A percentile compares a stretch with the other conserved stretches of the same genome.
Evolutionary conservation across 1,140 invertebrate species (phyloP).

Genomic region (Panulirus ornatus): DNA sequence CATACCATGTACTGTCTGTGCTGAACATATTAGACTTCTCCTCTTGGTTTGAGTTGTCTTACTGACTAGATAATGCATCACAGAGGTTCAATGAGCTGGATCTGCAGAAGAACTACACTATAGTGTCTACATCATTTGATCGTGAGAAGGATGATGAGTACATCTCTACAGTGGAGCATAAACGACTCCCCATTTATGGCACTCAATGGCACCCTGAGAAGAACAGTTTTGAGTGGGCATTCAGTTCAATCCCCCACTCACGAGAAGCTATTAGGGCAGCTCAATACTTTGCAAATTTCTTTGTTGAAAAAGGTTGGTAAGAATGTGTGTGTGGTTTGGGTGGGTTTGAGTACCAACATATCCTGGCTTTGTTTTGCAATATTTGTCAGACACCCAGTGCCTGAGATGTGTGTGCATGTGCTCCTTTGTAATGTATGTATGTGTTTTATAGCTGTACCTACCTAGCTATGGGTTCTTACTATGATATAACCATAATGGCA

Average conservation of each 20-base stretch:
- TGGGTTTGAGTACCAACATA: too few relatives aligned
- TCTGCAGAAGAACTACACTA: constrained; percentile 75
- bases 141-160: constrained; percentile 84
- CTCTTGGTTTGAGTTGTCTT: too few relatives aligned
- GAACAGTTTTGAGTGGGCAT: constrained; percentile 88
- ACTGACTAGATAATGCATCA: too few relatives aligned
- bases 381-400: too few relatives aligned
- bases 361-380: too few relatives aligned
- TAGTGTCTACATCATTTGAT: constrained; percentile 87
- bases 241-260: constrained; percentile 83
- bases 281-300: constrained; percentile 92
- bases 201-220: constrained; percentile 96
- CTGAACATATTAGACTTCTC: too few relatives aligned
- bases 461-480: too few relatives aligned
- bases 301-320: constrained; percentile 87
- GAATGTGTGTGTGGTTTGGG: background rate
- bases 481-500: too few relatives aligned
- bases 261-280: constrained; percentile 82
- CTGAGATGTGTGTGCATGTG: too few relatives aligned
- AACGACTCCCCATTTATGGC: constrained; percentile 87
- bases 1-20: too few relatives aligned
- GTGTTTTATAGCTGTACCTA: background rate
- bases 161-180: constrained; percentile 81
- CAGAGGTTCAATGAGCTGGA: constrained; percentile 36
- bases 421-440: too few relatives aligned